Base-by-base conservation (phyloP, 2,113 vertebrate genomes). In the Marmota flaviventris region DNA sequence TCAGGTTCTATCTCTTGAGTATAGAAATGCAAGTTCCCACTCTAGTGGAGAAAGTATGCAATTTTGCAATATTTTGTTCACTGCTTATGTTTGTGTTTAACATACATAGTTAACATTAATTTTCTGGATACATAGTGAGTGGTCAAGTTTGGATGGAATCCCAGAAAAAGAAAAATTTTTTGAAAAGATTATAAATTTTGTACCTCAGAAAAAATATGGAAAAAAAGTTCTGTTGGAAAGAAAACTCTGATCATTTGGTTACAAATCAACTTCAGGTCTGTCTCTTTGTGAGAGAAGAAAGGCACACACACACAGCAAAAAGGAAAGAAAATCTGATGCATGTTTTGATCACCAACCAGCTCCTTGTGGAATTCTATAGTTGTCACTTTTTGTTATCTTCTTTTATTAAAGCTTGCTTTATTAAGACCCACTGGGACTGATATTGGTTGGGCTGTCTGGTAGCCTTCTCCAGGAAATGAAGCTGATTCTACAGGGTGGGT, bases 341-440 rank as follows among this genome's bases (percentile, higher is more conserved):
- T 82, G 20, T 77, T 97, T 93, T 85, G 77, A 75, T 91, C 69
- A 72, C 9, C 82, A 25, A 85, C 29, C 14, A 90, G 72, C 17
- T 39, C 9, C 89, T 87, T 67, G 14, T 73, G 42, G 45, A 89
- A 77, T 69, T 72, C 53, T 37, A 6, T 18, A 27, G 16, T 88
- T 95, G 34, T 85, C 45, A 73, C 17, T 87, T 67, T 65, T 29
- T n/a, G 2, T 93, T 93, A 45, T 82, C 24, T 88, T 85, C 25
- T 34, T 39, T 97, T 87, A 85, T 92, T 95, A 93, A 96, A 89
- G 8, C 25, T 89, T 85, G 16, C 73, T 89, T 78, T 83, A 92
- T 92, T 95, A 94, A 97, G 75, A 18, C 34, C 18, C 9, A 0
- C 56, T 48, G 42, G 63, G 34, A 72, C 32, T 25, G 87, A 42